Percentiles rank a stretch among this genome's conserved stretches.
These are phyloP conservation scores for Chaetura pelagica DNA, from an alignment of 2,113 vertebrate genomes.

Conservation along the genomic window DNA sequence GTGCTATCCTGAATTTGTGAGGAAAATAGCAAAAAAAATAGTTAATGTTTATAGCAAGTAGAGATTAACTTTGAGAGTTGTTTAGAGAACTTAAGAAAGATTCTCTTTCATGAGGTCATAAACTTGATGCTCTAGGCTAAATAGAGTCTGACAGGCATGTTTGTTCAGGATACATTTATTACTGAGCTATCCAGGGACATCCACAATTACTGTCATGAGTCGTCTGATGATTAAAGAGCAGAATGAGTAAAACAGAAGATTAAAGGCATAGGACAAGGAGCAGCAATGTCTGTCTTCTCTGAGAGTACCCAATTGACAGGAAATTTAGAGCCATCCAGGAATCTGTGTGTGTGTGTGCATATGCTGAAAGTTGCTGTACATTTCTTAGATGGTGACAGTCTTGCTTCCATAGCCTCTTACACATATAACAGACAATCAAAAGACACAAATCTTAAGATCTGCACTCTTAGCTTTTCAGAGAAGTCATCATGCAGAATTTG, in stretches of 20 bases:
- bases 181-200: slow-evolving; percentile 37
- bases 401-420: not conserved
- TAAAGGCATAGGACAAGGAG: slow-evolving; percentile 30
- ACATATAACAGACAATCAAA: rapidly evolving
- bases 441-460: not conserved
- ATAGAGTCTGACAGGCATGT: slow-evolving; percentile 54
- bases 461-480: not conserved
- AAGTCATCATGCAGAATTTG: not conserved
- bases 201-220: slow-evolving; percentile 52
- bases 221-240: slow-evolving; percentile 35
- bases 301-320: not conserved
- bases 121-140: slow-evolving; percentile 43
- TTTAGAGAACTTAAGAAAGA: slow-evolving; percentile 45
- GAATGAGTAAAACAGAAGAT: slow-evolving; percentile 39
- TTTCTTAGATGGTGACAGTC: not conserved
- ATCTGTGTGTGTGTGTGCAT: not conserved
- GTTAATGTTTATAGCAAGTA: not conserved
- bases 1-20: not conserved
- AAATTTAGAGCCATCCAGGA: not conserved
- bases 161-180: slow-evolving; percentile 66
- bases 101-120: slow-evolving; percentile 55
- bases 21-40: not conserved
- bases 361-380: rapidly evolving
- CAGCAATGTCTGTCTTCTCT: not conserved
- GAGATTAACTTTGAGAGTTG: slow-evolving; percentile 28